A percentile compares a stretch with the other conserved stretches of the same genome.
phyloP scores from a whole-genome alignment of 2,888 invertebrate species.

The Trichogramma dendrolimi region DNA sequence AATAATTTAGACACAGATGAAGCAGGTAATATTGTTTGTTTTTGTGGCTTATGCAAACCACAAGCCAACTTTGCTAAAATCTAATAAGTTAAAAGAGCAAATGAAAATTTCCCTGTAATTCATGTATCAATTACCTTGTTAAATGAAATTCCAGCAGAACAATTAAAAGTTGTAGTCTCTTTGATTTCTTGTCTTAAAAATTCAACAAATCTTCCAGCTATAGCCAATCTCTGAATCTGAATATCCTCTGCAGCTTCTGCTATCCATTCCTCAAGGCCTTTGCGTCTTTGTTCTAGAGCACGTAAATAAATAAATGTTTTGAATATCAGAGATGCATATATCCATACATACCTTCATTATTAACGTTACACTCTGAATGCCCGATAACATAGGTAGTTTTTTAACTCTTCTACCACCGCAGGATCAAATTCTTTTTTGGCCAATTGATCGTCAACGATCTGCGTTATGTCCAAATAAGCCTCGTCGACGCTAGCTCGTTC shows the following conservation, averaged over 20 bases:
- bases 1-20: conserved; percentile 57
- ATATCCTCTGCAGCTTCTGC: conserved; percentile 41
- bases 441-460: conserved; percentile 59
- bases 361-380: conserved; percentile 46
- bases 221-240: conserved; percentile 65
- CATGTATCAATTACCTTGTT: conserved; percentile 66
- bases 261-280: conserved; percentile 53
- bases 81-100: conserved; percentile 41
- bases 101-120: background rate
- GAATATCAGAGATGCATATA: conserved; percentile 49
- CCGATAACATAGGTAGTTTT: conserved; percentile 52
- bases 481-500: conserved; percentile 97
- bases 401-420: conserved; percentile 33
- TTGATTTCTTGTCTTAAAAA: conserved; percentile 81
- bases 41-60: conserved; percentile 86
- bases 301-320: conserved; percentile 50
- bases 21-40: conserved; percentile 85
- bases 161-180: conserved; percentile 79
- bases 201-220: conserved; percentile 81
- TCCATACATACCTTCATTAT: conserved; percentile 47
- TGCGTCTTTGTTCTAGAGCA: conserved; percentile 41
- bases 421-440: conserved; percentile 17
- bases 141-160: conserved; percentile 95
- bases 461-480: conserved; percentile 90
- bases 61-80: conserved; percentile 91